Percentiles rank a stretch among this genome's conserved stretches.
phyloP scores from a whole-genome alignment of 2,797 vertebrate species.

The Crenuchus spilurus region DNA sequence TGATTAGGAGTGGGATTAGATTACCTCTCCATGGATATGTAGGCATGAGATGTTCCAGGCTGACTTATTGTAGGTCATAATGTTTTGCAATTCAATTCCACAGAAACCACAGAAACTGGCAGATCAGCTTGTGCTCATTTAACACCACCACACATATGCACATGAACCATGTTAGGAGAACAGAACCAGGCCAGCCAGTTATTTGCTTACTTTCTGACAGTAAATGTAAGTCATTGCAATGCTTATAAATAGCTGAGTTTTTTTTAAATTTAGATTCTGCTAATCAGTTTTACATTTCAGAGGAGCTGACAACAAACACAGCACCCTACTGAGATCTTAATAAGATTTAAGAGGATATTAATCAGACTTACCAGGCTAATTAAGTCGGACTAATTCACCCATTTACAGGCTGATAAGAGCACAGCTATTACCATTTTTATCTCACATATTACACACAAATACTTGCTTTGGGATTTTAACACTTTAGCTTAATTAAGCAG shows the following conservation, averaged over 20 bases:
- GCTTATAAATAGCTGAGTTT: not conserved
- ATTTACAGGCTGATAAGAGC: conserved; percentile 49
- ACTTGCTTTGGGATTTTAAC: conserved; percentile 51
- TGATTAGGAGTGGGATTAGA: not conserved
- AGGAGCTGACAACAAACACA: conserved; percentile 32
- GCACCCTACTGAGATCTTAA: conserved; percentile 34
- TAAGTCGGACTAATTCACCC: conserved; percentile 53
- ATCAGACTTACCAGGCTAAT: conserved; percentile 52
- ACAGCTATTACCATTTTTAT: conserved; percentile 28
- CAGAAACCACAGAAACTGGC: not conserved
- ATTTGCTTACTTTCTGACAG: not conserved
- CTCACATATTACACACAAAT: conserved; percentile 48
- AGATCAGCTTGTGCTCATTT: not conserved
- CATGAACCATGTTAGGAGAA: not conserved
- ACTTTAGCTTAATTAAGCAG: conserved; percentile 43
- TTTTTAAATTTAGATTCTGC: not conserved
- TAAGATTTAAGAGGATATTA: conserved; percentile 55
- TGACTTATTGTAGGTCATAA: not conserved
- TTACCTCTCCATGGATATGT: not conserved
- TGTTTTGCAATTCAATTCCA: not conserved
- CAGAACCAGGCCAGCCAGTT: no score
- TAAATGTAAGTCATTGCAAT: not conserved
- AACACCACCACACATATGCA: not conserved
- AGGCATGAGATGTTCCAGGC: not conserved
- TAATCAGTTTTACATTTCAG: not conserved